phyloP scores from a whole-genome alignment of 2,113 vertebrate species.

The Melanerpes aurifrons region DNA sequence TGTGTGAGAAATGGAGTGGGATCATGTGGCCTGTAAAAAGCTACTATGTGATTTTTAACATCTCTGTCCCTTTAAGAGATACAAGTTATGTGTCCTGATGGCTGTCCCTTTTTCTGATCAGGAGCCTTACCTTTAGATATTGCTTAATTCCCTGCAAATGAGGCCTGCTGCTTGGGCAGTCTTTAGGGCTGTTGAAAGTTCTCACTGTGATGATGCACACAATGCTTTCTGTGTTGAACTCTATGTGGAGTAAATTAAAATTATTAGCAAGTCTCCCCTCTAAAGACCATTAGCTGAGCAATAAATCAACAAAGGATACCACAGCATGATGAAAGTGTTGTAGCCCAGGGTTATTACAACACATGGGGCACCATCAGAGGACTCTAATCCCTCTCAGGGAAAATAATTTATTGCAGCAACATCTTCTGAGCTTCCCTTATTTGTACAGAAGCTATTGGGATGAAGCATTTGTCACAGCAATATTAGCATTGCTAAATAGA shows the following conservation, averaged over 20 bases:
- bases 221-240: not conserved
- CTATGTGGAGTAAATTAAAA: conserved; percentile 48
- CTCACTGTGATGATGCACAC: not conserved
- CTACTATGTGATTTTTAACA: not conserved
- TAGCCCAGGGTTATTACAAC: conserved; percentile 58
- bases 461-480: not conserved
- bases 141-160: conserved; percentile 34
- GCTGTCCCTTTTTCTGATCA: not conserved
- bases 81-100: not conserved
- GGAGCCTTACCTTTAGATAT: not conserved
- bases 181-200: conserved; percentile 18
- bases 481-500: not conserved
- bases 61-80: not conserved
- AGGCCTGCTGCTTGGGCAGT: conserved; percentile 29
- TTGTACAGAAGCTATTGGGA: not conserved
- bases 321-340: conserved; percentile 41
- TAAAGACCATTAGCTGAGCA: conserved; percentile 41
- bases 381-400: conserved; percentile 22
- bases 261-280: conserved; percentile 53
- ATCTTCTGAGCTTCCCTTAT: conserved; percentile 20
- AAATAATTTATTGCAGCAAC: conserved; percentile 27
- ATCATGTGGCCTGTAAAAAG: not conserved
- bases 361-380: conserved; percentile 50
- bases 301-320: conserved; percentile 54
- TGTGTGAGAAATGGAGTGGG: not conserved